These are phyloP conservation scores for Physella acuta DNA, from an alignment of 1,140 invertebrate genomes.

Conservation along the genomic window DNA sequence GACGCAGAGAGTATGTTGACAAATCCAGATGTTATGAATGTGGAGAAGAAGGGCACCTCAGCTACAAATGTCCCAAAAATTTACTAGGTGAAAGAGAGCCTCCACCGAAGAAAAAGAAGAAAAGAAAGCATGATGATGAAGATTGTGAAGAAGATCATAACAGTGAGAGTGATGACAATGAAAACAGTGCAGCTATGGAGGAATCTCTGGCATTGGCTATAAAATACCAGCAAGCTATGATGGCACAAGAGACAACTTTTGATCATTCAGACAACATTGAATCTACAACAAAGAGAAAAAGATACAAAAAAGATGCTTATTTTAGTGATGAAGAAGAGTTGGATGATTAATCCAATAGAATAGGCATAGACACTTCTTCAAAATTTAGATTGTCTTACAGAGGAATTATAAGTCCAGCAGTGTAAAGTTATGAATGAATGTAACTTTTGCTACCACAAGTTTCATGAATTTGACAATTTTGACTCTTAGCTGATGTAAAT, in stretches of 20 bases:
- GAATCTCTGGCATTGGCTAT: conserved; percentile 75
- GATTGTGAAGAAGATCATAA: too few species aligned
- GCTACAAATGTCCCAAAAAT: conserved; percentile 76
- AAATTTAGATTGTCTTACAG: too few species aligned
- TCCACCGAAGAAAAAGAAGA: conserved; percentile 72
- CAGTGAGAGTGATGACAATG: conserved; percentile 50
- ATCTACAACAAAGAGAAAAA: conserved; percentile 44
- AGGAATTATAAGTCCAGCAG: too few species aligned
- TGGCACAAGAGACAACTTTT: not conserved
- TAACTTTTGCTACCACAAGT: too few species aligned
- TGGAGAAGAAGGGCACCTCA: conserved; percentile 76
- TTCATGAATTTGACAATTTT: too few species aligned
- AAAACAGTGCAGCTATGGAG: conserved; percentile 32
- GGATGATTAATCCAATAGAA: conserved; percentile 52
- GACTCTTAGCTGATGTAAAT: too few species aligned
- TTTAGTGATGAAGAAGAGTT: conserved; percentile 73
- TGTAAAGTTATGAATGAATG: too few species aligned
- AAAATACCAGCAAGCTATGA: conserved; percentile 64
- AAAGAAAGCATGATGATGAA: conserved; percentile 59
- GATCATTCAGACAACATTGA: not conserved
- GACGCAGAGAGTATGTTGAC: conserved; percentile 72
- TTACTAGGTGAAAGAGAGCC: conserved; percentile 72
- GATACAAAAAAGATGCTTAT: conserved; percentile 69
- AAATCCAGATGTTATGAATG: conserved; percentile 80
- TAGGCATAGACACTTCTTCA: too few species aligned